Base-by-base conservation (phyloP, 1,140 invertebrate species). In the Drosophila triauraria region DNA sequence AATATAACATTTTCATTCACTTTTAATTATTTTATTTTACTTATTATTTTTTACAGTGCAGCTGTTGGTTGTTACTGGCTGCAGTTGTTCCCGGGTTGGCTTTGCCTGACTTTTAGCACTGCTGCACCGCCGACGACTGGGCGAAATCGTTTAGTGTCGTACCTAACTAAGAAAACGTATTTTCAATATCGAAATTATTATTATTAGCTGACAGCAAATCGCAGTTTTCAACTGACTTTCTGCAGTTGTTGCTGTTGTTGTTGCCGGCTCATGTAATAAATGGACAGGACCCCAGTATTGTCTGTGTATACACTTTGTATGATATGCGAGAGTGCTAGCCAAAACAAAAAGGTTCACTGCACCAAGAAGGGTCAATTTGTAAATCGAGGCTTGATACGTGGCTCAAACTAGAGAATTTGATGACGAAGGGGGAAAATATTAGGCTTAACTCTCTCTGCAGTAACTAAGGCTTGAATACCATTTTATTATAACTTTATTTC, bases 171-270 rank as follows among this genome's bases (percentile, higher is more conserved):
- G 82, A 87, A 91, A 91, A 83, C 80, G 80, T 91, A 91, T 91
- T 84, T 91, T 91, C 87, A 91, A 87, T 91, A 91, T 91, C 80
- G 80, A 91, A 91, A 91, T 91, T 91, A 91, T 91, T 91, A 91
- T 91, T 91, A 91, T 91, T 91, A 91, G 87, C 87, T 91, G 87
- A 91, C 87, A 91, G 82, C 87, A 91, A 91, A 91, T 91, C 87
- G 87, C 87, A 83, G 80, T 78, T 90, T 90, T 90, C 75, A 65
- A 84, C 80, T 87, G 81, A 78, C 65, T 79, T 87, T 86, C 75
- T 62, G 71, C 30, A 63, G 80, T 59, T 82, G 63, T 42, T 53
- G 53, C 38, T 51, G 59, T 71, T 68, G 59, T 71, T 68, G 59
- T 76, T 76, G 83, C 83, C 83, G 83, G 84, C 83, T 82, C 83